phyloP scores from a whole-genome alignment of 2,113 vertebrate species.

The Halichoeres trimaculatus region DNA sequence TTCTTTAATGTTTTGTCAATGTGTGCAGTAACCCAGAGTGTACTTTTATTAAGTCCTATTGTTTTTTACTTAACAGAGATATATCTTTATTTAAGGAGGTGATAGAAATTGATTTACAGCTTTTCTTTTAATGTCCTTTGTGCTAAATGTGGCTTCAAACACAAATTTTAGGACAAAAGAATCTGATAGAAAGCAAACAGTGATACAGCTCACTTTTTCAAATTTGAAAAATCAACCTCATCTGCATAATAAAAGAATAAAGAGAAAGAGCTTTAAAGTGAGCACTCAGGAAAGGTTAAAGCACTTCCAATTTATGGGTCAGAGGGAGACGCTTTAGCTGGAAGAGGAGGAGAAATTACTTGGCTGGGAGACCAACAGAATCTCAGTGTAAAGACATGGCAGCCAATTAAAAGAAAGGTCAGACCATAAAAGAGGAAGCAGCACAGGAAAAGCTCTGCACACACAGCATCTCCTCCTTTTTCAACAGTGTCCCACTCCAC shows the following conservation, averaged over 20 bases:
- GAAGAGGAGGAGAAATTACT: slow-evolving; percentile 65
- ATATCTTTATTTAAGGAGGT: background rate
- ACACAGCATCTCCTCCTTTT: slow-evolving; percentile 53
- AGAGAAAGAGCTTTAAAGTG: slow-evolving; percentile 73
- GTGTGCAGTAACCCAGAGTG: background rate
- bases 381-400: slow-evolving; percentile 78
- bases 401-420: slow-evolving; percentile 84
- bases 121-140: background rate
- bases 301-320: slow-evolving; percentile 79
- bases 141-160: slow-evolving; percentile 7
- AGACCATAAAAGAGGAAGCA: slow-evolving; percentile 76
- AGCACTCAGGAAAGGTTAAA: slow-evolving; percentile 82
- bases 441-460: slow-evolving; percentile 57
- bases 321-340: slow-evolving; percentile 74
- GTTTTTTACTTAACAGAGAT: slow-evolving; percentile 28
- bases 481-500: slow-evolving; percentile 54
- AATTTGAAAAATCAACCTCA: slow-evolving; percentile 68
- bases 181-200: slow-evolving; percentile 31
- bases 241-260: slow-evolving; percentile 81
- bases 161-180: slow-evolving; percentile 18
- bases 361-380: slow-evolving; percentile 77
- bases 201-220: slow-evolving; percentile 58
- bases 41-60: background rate
- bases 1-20: background rate
- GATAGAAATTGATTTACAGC: too few relatives aligned